Evolutionary conservation across 2,888 invertebrate species (phyloP).

Genomic region (Ornithoptera priamus): DNA sequence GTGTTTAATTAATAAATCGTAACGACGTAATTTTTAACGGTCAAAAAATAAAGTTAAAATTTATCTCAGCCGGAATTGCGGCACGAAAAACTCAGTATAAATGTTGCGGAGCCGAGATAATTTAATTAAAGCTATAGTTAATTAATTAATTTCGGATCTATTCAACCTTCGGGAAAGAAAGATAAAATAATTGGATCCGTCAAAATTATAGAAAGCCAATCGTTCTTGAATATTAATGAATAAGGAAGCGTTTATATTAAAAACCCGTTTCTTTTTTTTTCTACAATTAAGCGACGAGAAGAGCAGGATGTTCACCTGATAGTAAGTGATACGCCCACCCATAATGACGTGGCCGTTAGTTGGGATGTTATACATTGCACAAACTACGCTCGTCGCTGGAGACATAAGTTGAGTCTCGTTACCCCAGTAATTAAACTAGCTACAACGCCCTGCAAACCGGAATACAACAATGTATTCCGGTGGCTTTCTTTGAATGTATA

Average conservation of each 20-base stretch:
- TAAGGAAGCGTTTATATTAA: conserved; percentile 47
- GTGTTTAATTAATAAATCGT: conserved; percentile 20
- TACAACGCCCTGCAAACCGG: too few relatives aligned
- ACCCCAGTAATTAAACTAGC: too few relatives aligned
- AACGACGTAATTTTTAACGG: conserved; percentile 14
- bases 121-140: conserved; percentile 73
- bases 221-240: conserved; percentile 59
- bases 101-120: conserved; percentile 53
- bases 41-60: conserved; percentile 21
- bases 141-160: conserved; percentile 69
- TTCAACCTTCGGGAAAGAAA: conserved; percentile 54
- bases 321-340: too few relatives aligned
- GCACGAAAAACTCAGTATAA: conserved; percentile 42
- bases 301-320: too few relatives aligned
- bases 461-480: too few relatives aligned
- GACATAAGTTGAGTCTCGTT: too few relatives aligned
- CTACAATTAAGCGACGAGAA: too few relatives aligned
- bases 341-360: too few relatives aligned
- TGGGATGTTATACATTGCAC: too few relatives aligned
- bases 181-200: conserved; percentile 72
- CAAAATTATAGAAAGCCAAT: conserved; percentile 71
- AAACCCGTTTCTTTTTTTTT: conserved; percentile 29
- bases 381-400: too few relatives aligned
- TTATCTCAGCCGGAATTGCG: conserved; percentile 39
- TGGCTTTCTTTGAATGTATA: too few relatives aligned